These are phyloP conservation scores for Dasypogon diadema DNA, from an alignment of 2,888 invertebrate genomes.

Conservation along the genomic window DNA sequence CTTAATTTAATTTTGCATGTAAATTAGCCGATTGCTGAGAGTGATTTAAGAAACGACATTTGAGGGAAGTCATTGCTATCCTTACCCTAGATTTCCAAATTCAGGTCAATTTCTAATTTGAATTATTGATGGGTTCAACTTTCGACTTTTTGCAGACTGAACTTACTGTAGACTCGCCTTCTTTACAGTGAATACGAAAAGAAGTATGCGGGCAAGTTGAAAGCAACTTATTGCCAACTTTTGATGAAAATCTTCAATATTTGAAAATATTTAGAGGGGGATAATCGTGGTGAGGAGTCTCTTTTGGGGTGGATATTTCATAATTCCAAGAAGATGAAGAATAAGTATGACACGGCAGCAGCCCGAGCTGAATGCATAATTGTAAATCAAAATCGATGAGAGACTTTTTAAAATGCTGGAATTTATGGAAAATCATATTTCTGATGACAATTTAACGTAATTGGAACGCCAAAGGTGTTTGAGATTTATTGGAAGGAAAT, in stretches of 20 bases:
- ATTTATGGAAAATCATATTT: constrained; percentile 1
- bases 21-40: neutral
- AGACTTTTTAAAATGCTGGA: neutral
- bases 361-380: neutral
- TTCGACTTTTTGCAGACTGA: neutral
- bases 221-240: neutral
- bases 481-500: neutral
- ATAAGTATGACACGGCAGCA: neutral
- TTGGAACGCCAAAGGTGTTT: neutral
- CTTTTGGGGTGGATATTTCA: neutral
- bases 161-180: neutral
- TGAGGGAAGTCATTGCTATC: neutral
- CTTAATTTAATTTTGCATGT: neutral
- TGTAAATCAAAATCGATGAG: neutral
- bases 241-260: neutral
- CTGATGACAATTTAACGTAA: neutral
- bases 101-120: neutral
- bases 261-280: neutral
- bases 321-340: neutral
- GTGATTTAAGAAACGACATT: neutral
- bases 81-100: neutral
- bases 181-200: neutral
- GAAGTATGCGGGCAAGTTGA: neutral
- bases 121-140: neutral
- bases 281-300: neutral